These are phyloP conservation scores for Agelas oroides DNA, from an alignment of 37 sponge, comb jelly and placozoan genomes.

Conservation along the genomic window DNA sequence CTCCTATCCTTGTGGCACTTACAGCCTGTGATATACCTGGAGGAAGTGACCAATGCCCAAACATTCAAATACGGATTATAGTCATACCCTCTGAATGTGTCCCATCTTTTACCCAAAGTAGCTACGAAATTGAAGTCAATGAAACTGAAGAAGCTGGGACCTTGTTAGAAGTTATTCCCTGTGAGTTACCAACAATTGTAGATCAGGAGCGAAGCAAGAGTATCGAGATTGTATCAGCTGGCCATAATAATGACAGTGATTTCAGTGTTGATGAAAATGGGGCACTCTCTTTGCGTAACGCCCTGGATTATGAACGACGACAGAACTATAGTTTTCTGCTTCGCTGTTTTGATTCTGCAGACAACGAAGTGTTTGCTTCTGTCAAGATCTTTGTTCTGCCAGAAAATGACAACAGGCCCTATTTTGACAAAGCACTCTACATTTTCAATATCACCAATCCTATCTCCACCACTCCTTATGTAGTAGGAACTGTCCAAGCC, in stretches of 20 bases:
- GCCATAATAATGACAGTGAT: background rate
- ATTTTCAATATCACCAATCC: background rate
- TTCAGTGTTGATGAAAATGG: background rate
- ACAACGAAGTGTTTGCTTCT: background rate
- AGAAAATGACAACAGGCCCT: slow-evolving; percentile 15
- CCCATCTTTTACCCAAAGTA: background rate
- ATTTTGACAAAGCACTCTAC: slow-evolving; percentile 14
- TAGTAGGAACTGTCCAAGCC: background rate
- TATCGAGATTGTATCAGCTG: background rate
- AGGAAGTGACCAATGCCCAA: background rate
- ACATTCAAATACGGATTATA: background rate
- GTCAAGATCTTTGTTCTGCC: background rate
- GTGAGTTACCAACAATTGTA: background rate
- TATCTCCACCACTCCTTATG: background rate
- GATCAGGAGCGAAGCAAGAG: background rate
- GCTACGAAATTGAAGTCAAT: background rate
- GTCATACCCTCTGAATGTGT: background rate
- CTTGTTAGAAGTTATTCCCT: background rate
- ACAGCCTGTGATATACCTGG: background rate
- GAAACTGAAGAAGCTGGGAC: background rate
- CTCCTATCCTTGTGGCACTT: background rate
- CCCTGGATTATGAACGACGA: background rate
- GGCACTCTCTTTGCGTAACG: background rate
- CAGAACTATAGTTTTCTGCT: background rate
- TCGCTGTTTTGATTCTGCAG: background rate